Evolutionary conservation across 2,113 vertebrate species (phyloP), one percentile per base, ranked within the genome.

Genomic region (Edolisoma coerulescens): DNA sequence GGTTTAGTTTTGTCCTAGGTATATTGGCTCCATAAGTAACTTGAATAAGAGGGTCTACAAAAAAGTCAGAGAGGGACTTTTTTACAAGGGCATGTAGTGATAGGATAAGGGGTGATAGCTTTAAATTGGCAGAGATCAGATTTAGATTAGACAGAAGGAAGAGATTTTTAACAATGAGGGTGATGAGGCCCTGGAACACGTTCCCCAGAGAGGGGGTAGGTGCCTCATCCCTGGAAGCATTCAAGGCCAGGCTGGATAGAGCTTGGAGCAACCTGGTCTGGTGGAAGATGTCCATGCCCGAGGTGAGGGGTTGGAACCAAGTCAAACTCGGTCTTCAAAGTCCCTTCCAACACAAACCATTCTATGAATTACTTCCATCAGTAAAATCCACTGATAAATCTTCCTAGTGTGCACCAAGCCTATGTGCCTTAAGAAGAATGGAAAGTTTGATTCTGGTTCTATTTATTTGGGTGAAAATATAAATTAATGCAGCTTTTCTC

Each of bases 331-430:
- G 18, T 42, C 17, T 61, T 23, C 47, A 61, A 68, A 50, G 12
- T 61, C 30, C 18, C n/a, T 69, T 76, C 17, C 47, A 69, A 23
- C 11, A n/a, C 47, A 61, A 69, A 54, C 26, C 17, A 28, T 54
- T 54, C 61, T 27, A 5, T 32, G n/a, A 54, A 74, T 69, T 81
- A 57, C 1, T 5, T 85, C 22, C 45, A 80, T 39, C n/a, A 63
- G 7, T 44, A 71, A 69, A 74, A 90, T 42, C 35, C 24, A 63
- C 42, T 26, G 44, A 52, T 44, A 91, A 67, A 88, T 7, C 30
- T 64, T 59, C 10, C 20, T 39, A n/a, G 3, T 2, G 2, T 56
- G 20, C 0, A 0, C 19, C 50, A 88, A 91, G 22, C 32, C 9
- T 32, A 21, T 42, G 17, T 56, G 22, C 60, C n/a, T 71, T 44